These are phyloP conservation scores for Drosophila melanosoma DNA, from an alignment of 2,888 invertebrate species.

Conservation along the genomic window DNA sequence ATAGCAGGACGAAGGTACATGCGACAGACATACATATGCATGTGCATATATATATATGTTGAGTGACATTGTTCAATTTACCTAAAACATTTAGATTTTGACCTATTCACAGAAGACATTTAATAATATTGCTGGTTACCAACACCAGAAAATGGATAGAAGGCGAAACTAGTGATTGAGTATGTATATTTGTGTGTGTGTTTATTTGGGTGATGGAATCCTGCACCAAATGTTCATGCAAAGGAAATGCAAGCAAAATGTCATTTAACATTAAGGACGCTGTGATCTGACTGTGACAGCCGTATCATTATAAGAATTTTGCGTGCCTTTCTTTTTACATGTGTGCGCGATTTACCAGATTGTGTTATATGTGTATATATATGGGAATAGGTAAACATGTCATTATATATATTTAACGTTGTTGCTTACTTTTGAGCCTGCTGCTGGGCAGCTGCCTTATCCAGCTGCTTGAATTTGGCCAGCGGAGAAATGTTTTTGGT, in stretches of 20 bases:
- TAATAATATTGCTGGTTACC: slow-evolving; percentile 41
- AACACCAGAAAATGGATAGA: slow-evolving; percentile 48
- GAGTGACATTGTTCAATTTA: slow-evolving; percentile 17
- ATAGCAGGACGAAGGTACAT: slow-evolving; percentile 24
- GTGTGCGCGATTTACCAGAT: slow-evolving; percentile 6
- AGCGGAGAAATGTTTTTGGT: slow-evolving; percentile 93
- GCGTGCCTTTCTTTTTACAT: slow-evolving; percentile 20
- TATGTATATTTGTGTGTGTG: slow-evolving; percentile 11
- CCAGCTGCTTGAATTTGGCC: slow-evolving; percentile 96
- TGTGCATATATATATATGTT: slow-evolving; percentile 8
- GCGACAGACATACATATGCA: slow-evolving; percentile 3
- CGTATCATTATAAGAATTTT: slow-evolving; percentile 13
- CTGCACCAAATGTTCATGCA: slow-evolving; percentile 39
- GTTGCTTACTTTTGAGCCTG: slow-evolving; percentile 90
- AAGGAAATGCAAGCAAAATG: slow-evolving; percentile 38
- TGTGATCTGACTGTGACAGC: background rate
- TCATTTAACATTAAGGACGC: background rate
- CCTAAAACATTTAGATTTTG: slow-evolving; percentile 25
- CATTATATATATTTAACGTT: background rate
- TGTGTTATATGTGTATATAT: slow-evolving; percentile 9
- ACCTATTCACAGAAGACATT: slow-evolving; percentile 41
- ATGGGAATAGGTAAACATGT: slow-evolving; percentile 14
- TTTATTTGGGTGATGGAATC: slow-evolving; percentile 17
- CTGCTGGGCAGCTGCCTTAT: slow-evolving; percentile 92
- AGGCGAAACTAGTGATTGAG: slow-evolving; percentile 33